Conservation (phyloP, 37 sponge, comb jelly and placozoan species). For the Petrosia ficiformis region DNA sequence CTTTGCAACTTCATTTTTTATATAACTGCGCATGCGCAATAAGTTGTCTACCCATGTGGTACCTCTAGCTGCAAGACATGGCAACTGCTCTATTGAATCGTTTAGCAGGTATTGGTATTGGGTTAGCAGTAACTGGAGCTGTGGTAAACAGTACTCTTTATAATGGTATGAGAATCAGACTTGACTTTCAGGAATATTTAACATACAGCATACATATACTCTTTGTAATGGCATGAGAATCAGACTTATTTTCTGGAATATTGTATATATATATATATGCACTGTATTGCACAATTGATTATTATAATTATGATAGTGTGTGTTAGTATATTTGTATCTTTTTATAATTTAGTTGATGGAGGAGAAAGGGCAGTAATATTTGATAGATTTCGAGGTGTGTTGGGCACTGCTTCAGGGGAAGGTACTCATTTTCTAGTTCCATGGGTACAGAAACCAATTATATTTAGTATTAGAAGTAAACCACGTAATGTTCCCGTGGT, state of each 20-base stretch:
- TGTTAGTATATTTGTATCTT: not conserved
- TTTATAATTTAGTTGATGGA: slow-evolving; percentile 70
- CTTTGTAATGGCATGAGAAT: too few species aligned
- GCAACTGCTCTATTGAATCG: slow-evolving; percentile 44
- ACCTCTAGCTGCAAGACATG: not conserved
- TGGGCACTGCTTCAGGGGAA: slow-evolving; percentile 78
- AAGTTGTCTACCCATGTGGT: not conserved
- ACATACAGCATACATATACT: not conserved
- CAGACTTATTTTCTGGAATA: too few species aligned
- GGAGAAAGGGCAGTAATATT: slow-evolving; percentile 96
- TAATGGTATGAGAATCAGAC: slow-evolving; percentile 69
- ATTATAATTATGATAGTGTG: not conserved
- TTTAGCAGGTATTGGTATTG: slow-evolving; percentile 72
- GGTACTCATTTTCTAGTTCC: slow-evolving; percentile 95
- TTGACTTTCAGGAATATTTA: not conserved
- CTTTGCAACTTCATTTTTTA: too few species aligned
- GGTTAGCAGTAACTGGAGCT: slow-evolving; percentile 79
- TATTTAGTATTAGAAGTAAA: slow-evolving; percentile 82
- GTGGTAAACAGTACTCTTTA: slow-evolving; percentile 79
- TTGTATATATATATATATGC: too few species aligned
- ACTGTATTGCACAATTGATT: not conserved
- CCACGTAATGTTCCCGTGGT: slow-evolving; percentile 89
- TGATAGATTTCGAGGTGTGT: slow-evolving; percentile 85
- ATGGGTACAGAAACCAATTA: slow-evolving; percentile 84
- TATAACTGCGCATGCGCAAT: not conserved